Percentiles rank a stretch among this genome's conserved stretches.
Conservation (phyloP, 2,797 vertebrate species). For the Clamator glandarius region DNA sequence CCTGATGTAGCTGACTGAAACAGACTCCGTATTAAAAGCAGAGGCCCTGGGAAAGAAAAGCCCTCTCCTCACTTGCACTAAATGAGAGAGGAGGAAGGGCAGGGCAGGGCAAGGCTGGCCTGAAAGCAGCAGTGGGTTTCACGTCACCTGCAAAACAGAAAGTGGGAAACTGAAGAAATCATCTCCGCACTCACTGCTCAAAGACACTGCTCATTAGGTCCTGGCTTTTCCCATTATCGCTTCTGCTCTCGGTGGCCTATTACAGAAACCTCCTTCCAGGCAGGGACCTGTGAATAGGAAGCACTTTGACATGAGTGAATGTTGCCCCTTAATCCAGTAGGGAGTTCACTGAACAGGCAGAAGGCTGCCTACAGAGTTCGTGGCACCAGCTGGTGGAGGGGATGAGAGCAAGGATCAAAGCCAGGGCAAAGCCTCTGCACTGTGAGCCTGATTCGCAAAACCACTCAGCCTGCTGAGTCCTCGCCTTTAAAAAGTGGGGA, state of each 20-base stretch:
- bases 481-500: background rate
- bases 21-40: background rate
- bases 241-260: background rate
- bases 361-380: background rate
- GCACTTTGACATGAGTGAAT: background rate
- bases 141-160: background rate
- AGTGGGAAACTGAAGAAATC: background rate
- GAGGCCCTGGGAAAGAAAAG: background rate
- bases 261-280: background rate
- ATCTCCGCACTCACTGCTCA: background rate
- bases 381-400: background rate
- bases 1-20: background rate
- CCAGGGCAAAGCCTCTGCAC: background rate
- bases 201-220: slow-evolving; percentile 8
- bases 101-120: slow-evolving; percentile 16
- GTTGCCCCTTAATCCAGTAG: background rate
- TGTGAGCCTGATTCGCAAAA: background rate
- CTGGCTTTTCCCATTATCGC: background rate
- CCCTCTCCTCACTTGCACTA: background rate
- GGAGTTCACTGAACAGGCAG: slow-evolving; percentile 6
- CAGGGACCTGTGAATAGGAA: background rate
- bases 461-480: background rate
- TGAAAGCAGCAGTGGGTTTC: background rate
- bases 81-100: background rate
- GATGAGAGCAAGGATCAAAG: slow-evolving; percentile 19